phyloP scores from a whole-genome alignment of 2,113 vertebrate species.

The Thymallus thymallus region DNA sequence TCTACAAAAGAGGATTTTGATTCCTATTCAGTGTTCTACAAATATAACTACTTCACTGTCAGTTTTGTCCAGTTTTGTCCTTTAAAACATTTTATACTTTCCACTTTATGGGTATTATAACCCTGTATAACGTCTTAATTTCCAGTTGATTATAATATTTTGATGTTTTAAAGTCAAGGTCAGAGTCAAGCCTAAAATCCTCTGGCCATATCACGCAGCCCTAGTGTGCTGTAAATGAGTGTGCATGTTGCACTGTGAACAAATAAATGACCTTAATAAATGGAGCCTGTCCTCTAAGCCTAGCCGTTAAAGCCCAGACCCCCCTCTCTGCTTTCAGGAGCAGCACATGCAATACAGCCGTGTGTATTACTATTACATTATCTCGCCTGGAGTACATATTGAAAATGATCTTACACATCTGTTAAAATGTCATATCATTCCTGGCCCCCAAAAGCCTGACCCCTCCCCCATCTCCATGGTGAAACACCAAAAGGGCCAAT shows the following conservation, averaged over 20 bases:
- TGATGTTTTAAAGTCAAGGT: neutral
- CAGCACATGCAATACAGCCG: conserved; percentile 38
- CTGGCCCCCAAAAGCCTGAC: conserved; percentile 43
- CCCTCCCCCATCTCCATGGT: conserved; percentile 37
- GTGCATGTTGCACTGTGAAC: conserved; percentile 33
- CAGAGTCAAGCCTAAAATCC: no score
- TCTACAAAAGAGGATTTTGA: no score
- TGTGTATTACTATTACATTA: conserved; percentile 68
- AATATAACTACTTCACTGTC: no score
- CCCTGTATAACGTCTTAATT: neutral
- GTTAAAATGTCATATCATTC: conserved; percentile 69
- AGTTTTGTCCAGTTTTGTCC: no score
- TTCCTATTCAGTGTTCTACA: no score
- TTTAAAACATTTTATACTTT: neutral
- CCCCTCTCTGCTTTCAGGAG: conserved; percentile 25
- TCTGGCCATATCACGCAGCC: no score
- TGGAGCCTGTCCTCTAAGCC: conserved; percentile 52
- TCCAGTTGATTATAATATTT: no score
- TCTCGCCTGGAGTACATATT: conserved; percentile 60
- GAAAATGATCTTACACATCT: conserved; percentile 71
- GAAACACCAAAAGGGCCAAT: conserved; percentile 52
- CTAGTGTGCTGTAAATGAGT: conserved; percentile 25
- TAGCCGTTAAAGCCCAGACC: neutral
- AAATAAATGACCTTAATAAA: conserved; percentile 64
- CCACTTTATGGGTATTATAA: neutral